A percentile compares a stretch with the other conserved stretches of the same genome.
Evolutionary conservation across 2,113 vertebrate genomes (phyloP).

Genomic region (Sakesphorus luctuosus): DNA sequence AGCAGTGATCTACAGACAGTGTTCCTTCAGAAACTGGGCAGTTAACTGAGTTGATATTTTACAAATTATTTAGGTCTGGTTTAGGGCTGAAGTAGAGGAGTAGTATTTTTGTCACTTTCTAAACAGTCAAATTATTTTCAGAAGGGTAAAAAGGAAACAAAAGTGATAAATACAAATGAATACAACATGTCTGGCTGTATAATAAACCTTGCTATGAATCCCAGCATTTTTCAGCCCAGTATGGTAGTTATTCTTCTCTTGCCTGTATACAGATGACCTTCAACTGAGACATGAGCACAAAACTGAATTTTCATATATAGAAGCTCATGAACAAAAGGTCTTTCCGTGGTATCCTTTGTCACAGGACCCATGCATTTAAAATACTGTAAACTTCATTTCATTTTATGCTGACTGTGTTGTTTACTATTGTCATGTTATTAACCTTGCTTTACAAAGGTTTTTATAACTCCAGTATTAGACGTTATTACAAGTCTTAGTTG

Average conservation of each 20-base stretch:
- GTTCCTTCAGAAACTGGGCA: background rate
- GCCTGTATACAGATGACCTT: constrained; percentile 42
- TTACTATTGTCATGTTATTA: constrained; percentile 65
- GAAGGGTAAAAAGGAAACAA: background rate
- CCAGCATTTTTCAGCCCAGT: background rate
- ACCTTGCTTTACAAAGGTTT: constrained; percentile 52
- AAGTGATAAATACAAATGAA: background rate
- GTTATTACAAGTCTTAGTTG: constrained; percentile 46
- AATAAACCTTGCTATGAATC: background rate
- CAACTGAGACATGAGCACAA: constrained; percentile 38
- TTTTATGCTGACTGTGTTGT: constrained; percentile 66
- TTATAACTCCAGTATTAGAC: constrained; percentile 54
- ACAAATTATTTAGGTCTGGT: background rate
- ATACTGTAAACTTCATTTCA: constrained; percentile 39
- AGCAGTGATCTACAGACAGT: background rate
- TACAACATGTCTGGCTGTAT: background rate
- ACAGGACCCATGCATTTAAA: constrained; percentile 52
- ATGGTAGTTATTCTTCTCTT: background rate
- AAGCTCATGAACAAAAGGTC: constrained; percentile 36
- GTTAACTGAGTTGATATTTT: background rate
- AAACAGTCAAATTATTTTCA: background rate
- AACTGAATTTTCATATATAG: constrained; percentile 35
- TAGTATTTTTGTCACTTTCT: background rate
- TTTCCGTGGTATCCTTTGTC: constrained; percentile 26
- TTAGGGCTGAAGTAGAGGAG: background rate